A percentile compares a stretch with the other conserved stretches of the same genome.
Evolutionary conservation across 2,113 vertebrate genomes (phyloP).

Genomic region (Thalassoma bifasciatum): DNA sequence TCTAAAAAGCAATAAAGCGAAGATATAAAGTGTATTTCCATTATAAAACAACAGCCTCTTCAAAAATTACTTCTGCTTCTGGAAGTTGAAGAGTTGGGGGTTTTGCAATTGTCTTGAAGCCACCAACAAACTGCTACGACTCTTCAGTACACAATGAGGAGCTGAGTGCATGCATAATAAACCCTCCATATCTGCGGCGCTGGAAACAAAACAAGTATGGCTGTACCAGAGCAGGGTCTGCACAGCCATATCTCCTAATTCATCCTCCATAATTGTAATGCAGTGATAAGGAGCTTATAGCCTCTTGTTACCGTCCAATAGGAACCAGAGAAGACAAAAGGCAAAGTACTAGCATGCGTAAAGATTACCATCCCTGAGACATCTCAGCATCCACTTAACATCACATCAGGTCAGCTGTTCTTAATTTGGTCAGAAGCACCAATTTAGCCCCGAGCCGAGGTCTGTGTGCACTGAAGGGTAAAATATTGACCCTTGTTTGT

Average conservation of each 20-base stretch:
- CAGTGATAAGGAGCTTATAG: slow-evolving; percentile 81
- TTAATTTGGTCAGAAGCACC: slow-evolving; percentile 77
- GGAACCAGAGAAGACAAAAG: slow-evolving; percentile 63
- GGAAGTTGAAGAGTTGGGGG: slow-evolving; percentile 50
- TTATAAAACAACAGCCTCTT: slow-evolving; percentile 46
- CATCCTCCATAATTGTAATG: slow-evolving; percentile 75
- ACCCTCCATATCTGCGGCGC: slow-evolving; percentile 56
- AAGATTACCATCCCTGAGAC: slow-evolving; percentile 75
- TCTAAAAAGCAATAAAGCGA: slow-evolving; percentile 4
- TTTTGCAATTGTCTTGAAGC: slow-evolving; percentile 50
- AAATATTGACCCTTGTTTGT: slow-evolving; percentile 76
- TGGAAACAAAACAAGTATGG: slow-evolving; percentile 61
- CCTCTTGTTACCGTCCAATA: slow-evolving; percentile 71
- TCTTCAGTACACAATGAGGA: slow-evolving; percentile 53
- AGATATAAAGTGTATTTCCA: background rate
- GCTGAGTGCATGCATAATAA: slow-evolving; percentile 63
- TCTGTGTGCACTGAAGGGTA: slow-evolving; percentile 53
- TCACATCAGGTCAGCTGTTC: slow-evolving; percentile 80
- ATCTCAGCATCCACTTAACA: slow-evolving; percentile 76
- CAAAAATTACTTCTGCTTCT: slow-evolving; percentile 46
- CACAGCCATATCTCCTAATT: slow-evolving; percentile 59
- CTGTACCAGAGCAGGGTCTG: slow-evolving; percentile 35
- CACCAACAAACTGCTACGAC: slow-evolving; percentile 32
- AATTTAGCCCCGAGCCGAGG: slow-evolving; percentile 58
- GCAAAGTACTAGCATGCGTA: slow-evolving; percentile 42